A percentile compares a stretch with the other conserved stretches of the same genome.
These are phyloP conservation scores for Burhinus bistriatus DNA, from an alignment of 2,113 vertebrate genomes.

Conservation along the genomic window DNA sequence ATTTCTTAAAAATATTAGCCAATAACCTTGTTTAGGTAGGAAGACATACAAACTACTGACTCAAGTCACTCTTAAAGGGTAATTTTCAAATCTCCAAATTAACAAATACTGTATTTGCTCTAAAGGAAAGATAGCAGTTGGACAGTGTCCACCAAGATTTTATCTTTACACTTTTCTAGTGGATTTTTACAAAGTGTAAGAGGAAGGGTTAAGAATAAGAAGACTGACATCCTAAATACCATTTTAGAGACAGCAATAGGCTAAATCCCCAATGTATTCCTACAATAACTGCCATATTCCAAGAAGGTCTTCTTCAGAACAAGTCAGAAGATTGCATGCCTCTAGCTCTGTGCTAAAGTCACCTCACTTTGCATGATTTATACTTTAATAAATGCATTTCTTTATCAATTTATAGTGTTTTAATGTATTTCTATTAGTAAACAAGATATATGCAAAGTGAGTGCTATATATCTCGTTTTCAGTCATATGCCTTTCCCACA, in stretches of 20 bases:
- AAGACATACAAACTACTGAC: background rate
- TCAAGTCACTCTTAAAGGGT: background rate
- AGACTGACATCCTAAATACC: background rate
- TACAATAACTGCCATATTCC: background rate
- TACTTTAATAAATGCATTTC: background rate
- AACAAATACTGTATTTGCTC: background rate
- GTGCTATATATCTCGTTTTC: background rate
- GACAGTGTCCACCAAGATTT: background rate
- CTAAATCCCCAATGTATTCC: background rate
- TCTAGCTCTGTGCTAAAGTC: background rate
- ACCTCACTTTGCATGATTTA: background rate
- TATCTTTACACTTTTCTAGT: background rate
- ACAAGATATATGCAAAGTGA: background rate
- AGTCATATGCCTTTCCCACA: background rate
- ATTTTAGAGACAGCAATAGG: background rate
- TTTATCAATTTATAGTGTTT: background rate
- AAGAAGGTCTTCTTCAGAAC: background rate
- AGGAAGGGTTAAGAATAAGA: background rate
- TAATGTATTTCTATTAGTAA: background rate
- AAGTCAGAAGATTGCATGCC: background rate
- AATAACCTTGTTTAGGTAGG: background rate
- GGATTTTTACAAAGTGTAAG: background rate
- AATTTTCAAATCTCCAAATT: background rate
- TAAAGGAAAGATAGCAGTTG: background rate
- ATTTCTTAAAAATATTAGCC: background rate